Evolutionary conservation across 64 coral and sea anemone genomes (phyloP).

Genomic region (Pocillopora damicornis): DNA sequence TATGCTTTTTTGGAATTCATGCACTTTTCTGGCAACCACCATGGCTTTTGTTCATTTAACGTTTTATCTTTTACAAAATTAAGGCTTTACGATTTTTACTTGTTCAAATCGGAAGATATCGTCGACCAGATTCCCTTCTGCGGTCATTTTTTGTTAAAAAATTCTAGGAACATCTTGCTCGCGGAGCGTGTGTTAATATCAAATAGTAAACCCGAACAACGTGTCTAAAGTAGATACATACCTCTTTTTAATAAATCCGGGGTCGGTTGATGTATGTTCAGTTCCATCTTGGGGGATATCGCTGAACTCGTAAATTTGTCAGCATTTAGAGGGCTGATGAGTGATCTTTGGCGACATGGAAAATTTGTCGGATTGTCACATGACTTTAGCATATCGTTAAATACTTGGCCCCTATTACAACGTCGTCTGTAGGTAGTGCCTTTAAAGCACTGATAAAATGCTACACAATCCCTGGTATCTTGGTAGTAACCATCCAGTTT

Average conservation of each 20-base stretch:
- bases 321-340: not conserved
- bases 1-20: too few species aligned
- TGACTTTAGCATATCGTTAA: slow-evolving; percentile 35
- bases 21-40: too few species aligned
- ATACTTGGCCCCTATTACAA: slow-evolving; percentile 31
- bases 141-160: too few species aligned
- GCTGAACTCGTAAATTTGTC: not conserved
- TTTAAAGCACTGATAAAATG: slow-evolving; percentile 38
- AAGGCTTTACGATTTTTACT: too few species aligned
- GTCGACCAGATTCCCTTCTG: too few species aligned
- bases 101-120: too few species aligned
- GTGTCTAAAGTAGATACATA: too few species aligned
- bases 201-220: too few species aligned
- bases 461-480: slow-evolving; percentile 26
- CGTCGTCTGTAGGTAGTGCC: slow-evolving; percentile 15
- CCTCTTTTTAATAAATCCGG: not conserved
- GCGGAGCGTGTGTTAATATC: too few species aligned
- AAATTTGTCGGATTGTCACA: slow-evolving; percentile 44
- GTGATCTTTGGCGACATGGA: not conserved
- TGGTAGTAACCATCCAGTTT: slow-evolving; percentile 49
- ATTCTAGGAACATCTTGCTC: too few species aligned
- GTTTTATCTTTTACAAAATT: too few species aligned
- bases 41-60: too few species aligned
- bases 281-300: not conserved
- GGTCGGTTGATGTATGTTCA: not conserved